Percentiles rank a stretch among this genome's conserved stretches.
Evolutionary conservation across 2,888 invertebrate genomes (phyloP).

Genomic region (Anarsia innoxiella): DNA sequence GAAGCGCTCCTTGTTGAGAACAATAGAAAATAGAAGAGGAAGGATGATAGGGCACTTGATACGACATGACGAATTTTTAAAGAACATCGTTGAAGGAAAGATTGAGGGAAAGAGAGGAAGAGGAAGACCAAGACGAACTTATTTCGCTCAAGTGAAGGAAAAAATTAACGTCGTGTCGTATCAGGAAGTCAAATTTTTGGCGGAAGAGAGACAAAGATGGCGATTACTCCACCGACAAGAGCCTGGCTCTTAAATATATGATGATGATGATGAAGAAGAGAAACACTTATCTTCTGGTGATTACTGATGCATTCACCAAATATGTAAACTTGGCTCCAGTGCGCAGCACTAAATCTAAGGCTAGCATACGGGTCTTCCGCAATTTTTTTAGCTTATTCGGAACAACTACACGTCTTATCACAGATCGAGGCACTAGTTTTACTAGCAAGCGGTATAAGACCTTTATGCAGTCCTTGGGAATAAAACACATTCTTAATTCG

Average conservation of each 20-base stretch:
- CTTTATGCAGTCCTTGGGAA: not conserved
- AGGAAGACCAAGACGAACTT: too few species aligned
- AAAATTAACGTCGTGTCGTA: too few species aligned
- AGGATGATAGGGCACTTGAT: too few species aligned
- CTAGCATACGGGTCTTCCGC: not conserved
- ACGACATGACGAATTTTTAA: too few species aligned
- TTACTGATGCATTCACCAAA: conserved; percentile 10
- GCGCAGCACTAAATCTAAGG: conserved; percentile 8
- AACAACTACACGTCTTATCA: not conserved
- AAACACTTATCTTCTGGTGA: conserved; percentile 8
- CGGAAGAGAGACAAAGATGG: conserved; percentile 9
- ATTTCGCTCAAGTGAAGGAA: too few species aligned
- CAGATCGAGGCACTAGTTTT: conserved; percentile 3
- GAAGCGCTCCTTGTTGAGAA: too few species aligned
- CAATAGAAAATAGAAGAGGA: too few species aligned
- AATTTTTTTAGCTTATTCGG: not conserved
- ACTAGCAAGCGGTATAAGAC: conserved; percentile 9
- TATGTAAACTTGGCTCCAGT: conserved; percentile 8
- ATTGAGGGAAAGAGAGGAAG: too few species aligned
- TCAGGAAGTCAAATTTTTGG: conserved; percentile 9
- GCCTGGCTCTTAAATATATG: too few species aligned
- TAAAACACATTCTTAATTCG: conserved; percentile 17
- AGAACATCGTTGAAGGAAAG: too few species aligned
- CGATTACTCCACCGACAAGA: too few species aligned
- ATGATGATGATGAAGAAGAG: too few species aligned